Evolutionary conservation across 2,888 invertebrate genomes (phyloP), one percentile per base, ranked within the genome.

Genomic region (Eurois occulta): DNA sequence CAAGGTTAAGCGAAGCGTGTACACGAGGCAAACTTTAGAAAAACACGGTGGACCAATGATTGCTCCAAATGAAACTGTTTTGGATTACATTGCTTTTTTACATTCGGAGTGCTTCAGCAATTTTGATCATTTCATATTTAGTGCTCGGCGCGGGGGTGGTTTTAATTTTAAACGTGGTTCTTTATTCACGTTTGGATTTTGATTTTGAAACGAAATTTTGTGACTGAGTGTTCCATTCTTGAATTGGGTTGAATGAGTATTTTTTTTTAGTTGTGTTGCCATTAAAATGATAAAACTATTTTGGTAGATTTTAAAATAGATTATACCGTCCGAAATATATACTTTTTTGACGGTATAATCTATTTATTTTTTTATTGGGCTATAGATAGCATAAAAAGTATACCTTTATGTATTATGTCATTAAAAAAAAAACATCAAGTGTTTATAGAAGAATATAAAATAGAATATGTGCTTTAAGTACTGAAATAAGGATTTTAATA

Each of bases 21-120:
- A 7, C 60, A 64, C 69, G 28, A 73, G 32, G 38, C 13, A 55
- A 62, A 41, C 16, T 62, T 73, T 18, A 70, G 70, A 73, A 79
- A 65, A 73, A 80, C 66, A 16, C 16, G 21, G 6, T 13, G 16
- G 35, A 43, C 10, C 60, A 60, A 66, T 35, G 46, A 64, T 69
- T 35, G 32, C 21, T 55, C 32, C n/a, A 38, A 84, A 72, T 43
- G 21, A 11, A 84, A 38, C 35, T 46, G 11, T 52, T 55, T 46
- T 38, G 16, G 28, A 72, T 78, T 71, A 78, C 35, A 67, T 70
- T 32, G 4, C 16, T 13, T 55, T 70, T 80, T 71, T 62, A 52
- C 3, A 35, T 52, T 62, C 62, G 21, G 10, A 62, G 24, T 52
- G 41, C 18, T 48, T 60, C 48, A 28, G 24, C 46, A 69, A 28